Base-by-base conservation (phyloP, 1,140 invertebrate species). In the Stegodyphus dumicola region DNA sequence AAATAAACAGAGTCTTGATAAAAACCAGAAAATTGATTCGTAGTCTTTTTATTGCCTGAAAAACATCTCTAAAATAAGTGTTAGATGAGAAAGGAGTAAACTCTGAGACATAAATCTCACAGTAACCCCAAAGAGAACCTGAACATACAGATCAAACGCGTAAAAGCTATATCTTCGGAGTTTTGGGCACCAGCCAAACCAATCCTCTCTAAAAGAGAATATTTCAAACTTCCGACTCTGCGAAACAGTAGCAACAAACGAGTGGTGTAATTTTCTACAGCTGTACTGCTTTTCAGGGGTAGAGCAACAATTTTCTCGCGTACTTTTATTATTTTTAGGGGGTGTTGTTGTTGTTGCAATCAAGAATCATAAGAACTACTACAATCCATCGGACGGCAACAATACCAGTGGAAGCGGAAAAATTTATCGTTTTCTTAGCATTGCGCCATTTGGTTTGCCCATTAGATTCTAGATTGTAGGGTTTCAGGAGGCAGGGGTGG, bases 381-480 rank as follows among this genome's bases (percentile, higher is more conserved):
- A 65, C 33, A 33, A 73, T 66, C 80, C 80, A 83, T 83, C 56
- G 70, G 56, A 83, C 70, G 18, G 66, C 49, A 33, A 33, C 80
- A 83, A 75, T 66, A 60, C 54, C 56, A 52, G 65, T 13, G 65
- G 65, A 69, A 60, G 78, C 52, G 71, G 80, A 83, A 83, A 75
- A 83, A 83, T 83, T 83, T 83, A 83, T 83, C 70, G 80, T 83
- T 83, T 83, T 83, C 80, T 83, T 83, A 83, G 80, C 70, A 75
- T 83, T 75, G 80, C 80, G 52, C 80, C 80, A 83, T 83, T 83
- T 83, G 80, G 80, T 66, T 75, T 60, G 17, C 70, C 80, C 56
- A 71, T 83, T 83, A 83, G 80, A 18, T 10, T 64, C 56, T 18
- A 69, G 70, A 74, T 75, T 51, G 80, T 52, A 56, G 18, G n/a